Conservation (phyloP, 2,797 vertebrate genomes). For the Silurus aristotelis region DNA sequence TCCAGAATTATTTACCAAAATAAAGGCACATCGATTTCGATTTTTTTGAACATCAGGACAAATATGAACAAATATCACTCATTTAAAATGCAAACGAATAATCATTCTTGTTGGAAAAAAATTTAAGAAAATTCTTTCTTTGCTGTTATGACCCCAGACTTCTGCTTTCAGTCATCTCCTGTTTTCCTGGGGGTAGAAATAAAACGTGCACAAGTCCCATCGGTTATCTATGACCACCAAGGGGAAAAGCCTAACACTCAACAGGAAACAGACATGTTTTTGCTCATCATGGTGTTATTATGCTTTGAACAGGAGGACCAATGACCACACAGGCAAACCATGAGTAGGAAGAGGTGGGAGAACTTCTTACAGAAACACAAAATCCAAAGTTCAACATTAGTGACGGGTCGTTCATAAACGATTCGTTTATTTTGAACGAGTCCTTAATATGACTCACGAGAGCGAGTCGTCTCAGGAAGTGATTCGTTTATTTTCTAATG, state of each 20-base stretch:
- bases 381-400: no score
- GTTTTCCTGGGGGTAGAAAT: background rate
- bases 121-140: no score
- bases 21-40: background rate
- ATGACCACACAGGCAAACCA: background rate
- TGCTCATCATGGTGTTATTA: background rate
- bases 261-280: background rate
- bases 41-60: background rate
- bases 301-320: background rate
- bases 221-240: background rate
- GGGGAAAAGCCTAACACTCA: background rate
- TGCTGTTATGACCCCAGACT: background rate
- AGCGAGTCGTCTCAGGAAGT: no score
- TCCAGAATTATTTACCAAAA: background rate
- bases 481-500: no score
- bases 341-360: background rate
- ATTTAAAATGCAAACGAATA: background rate
- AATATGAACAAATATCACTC: background rate
- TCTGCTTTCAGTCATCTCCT: background rate
- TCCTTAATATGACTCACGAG: no score
- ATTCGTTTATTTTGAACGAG: no score
- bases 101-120: background rate
- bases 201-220: background rate
- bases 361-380: no score
- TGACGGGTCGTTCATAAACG: no score